phyloP scores from a whole-genome alignment of 2,888 invertebrate genomes.

The Encarsia formosa region DNA sequence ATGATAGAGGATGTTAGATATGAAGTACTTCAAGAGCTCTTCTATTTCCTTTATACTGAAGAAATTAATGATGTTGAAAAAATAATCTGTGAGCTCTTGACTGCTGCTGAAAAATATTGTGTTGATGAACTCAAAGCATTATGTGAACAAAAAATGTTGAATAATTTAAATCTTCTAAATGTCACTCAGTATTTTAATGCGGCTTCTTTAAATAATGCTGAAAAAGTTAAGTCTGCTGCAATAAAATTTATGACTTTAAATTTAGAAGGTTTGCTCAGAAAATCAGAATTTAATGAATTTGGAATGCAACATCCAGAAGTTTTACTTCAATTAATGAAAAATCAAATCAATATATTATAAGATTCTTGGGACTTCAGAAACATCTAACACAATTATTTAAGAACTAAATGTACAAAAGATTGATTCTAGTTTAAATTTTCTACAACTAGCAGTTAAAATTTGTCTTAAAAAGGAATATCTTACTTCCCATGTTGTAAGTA shows the following conservation, averaged over 20 bases:
- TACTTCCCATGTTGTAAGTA: too few species aligned
- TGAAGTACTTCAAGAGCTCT: conserved; percentile 1
- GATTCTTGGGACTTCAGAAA: too few species aligned
- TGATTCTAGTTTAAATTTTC: too few species aligned
- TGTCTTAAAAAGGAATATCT: too few species aligned
- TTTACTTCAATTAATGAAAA: too few species aligned
- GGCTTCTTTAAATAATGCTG: neutral
- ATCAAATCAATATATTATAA: too few species aligned
- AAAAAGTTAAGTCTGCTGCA: neutral
- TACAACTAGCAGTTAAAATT: too few species aligned
- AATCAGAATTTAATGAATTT: neutral
- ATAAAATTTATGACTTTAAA: neutral
- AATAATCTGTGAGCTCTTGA: neutral
- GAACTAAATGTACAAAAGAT: too few species aligned
- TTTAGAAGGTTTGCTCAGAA: neutral
- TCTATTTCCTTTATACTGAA: conserved; percentile 4
- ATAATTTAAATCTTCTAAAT: neutral
- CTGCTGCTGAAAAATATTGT: conserved; percentile 3
- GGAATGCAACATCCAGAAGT: neutral
- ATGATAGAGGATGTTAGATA: neutral
- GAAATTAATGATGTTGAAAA: neutral
- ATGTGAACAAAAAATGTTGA: neutral
- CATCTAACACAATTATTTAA: too few species aligned
- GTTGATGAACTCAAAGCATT: neutral
- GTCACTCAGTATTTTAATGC: neutral